Evolutionary conservation across 2,888 invertebrate species (phyloP).

Genomic region (Brachyptera risi): DNA sequence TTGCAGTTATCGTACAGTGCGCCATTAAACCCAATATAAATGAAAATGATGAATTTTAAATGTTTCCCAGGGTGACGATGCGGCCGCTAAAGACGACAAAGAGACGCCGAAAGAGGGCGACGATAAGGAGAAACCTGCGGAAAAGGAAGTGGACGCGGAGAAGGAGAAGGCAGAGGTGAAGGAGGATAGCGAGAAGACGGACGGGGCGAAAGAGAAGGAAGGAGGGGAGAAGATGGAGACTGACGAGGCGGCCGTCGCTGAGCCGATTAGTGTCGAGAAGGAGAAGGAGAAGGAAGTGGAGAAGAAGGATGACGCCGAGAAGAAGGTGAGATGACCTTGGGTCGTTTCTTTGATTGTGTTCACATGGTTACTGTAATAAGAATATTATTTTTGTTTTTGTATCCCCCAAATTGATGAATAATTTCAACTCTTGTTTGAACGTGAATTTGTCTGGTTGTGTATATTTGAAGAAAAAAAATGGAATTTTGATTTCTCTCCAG

Average conservation of each 20-base stretch:
- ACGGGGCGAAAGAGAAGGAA: constrained; percentile 2
- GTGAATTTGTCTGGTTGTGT: too few relatives aligned
- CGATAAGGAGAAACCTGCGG: constrained; percentile 19
- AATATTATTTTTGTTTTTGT: too few relatives aligned
- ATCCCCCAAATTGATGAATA: too few relatives aligned
- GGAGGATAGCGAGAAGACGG: constrained; percentile 45
- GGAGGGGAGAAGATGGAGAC: background rate
- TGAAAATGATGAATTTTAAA: too few relatives aligned
- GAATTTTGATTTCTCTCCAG: too few relatives aligned
- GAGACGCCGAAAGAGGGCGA: constrained; percentile 30
- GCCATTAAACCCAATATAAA: too few relatives aligned
- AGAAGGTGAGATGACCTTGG: too few relatives aligned
- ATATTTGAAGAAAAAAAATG: too few relatives aligned
- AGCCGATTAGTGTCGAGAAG: constrained; percentile 23
- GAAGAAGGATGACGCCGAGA: constrained; percentile 28
- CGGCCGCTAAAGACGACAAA: constrained; percentile 38
- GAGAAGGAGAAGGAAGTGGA: constrained; percentile 39
- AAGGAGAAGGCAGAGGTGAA: constrained; percentile 49
- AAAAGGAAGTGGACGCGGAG: constrained; percentile 31
- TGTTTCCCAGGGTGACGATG: constrained; percentile 39
- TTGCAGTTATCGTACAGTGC: too few relatives aligned
- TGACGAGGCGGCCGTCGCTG: background rate
- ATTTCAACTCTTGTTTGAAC: too few relatives aligned
- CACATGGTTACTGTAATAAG: too few relatives aligned
- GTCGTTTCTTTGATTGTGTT: too few relatives aligned